These are phyloP conservation scores for Drosophila bocqueti DNA, from an alignment of 1,140 invertebrate species.

Conservation along the genomic window DNA sequence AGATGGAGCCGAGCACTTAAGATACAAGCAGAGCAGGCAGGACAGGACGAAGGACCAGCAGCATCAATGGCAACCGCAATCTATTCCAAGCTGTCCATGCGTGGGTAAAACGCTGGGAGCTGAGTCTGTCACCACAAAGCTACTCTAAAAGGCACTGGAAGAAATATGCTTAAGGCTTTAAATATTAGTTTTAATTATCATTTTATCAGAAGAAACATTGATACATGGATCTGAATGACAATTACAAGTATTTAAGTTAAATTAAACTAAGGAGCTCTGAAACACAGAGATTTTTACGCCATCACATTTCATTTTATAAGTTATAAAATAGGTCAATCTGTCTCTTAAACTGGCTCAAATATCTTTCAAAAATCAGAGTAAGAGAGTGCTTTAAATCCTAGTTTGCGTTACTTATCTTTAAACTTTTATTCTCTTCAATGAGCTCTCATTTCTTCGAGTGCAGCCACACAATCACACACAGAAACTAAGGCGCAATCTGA, in stretches of 20 bases:
- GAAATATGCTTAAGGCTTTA: not conserved
- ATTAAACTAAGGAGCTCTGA: no score
- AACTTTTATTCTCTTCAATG: not conserved
- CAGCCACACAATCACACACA: constrained; percentile 17
- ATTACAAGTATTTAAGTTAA: no score
- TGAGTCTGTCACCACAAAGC: constrained; percentile 24
- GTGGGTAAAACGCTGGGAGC: constrained; percentile 23
- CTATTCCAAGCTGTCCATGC: constrained; percentile 36
- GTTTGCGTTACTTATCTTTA: not conserved
- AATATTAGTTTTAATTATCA: no score
- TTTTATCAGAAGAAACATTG: no score
- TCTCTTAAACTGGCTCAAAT: no score
- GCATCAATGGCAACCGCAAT: constrained; percentile 35
- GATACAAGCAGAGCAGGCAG: not conserved
- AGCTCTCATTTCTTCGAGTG: not conserved
- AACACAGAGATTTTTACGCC: no score
- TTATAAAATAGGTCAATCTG: no score
- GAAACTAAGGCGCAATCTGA: constrained; percentile 3
- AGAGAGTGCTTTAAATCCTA: not conserved
- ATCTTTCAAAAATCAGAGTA: no score
- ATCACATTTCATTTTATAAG: no score
- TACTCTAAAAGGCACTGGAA: not conserved
- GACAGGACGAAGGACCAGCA: not conserved
- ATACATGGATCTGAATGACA: no score
- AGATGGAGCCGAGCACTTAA: constrained; percentile 11